Evolutionary conservation across 1,140 invertebrate genomes (phyloP).

Genomic region (Olivierus martensii): DNA sequence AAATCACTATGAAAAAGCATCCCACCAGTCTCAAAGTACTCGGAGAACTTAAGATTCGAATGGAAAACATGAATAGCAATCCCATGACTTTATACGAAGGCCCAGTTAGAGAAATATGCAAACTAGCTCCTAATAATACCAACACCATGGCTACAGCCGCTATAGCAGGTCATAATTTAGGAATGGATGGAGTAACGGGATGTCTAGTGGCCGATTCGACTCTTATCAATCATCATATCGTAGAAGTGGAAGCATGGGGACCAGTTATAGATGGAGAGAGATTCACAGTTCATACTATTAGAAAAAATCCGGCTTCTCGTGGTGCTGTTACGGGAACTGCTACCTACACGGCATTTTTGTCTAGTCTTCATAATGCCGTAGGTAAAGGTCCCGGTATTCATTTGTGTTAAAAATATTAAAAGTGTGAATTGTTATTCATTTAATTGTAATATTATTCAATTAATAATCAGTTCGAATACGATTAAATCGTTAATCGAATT

Average conservation of each 20-base stretch:
- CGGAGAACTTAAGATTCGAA: constrained; percentile 41
- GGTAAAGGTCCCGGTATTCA: constrained; percentile 32
- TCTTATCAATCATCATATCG: constrained; percentile 42
- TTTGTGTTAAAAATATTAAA: constrained; percentile 27
- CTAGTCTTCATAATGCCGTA: constrained; percentile 32
- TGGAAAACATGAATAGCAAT: constrained; percentile 43
- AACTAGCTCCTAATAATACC: constrained; percentile 46
- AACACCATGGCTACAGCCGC: constrained; percentile 46
- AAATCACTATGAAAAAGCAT: constrained; percentile 46
- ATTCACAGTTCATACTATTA: constrained; percentile 38
- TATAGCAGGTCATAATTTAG: constrained; percentile 42
- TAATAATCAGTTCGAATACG: no score
- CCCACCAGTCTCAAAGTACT: constrained; percentile 41
- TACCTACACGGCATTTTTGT: constrained; percentile 41
- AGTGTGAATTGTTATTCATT: no score
- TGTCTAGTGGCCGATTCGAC: constrained; percentile 39
- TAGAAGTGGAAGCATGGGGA: constrained; percentile 42
- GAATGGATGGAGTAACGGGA: constrained; percentile 42
- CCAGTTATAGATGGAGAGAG: constrained; percentile 27
- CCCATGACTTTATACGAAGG: constrained; percentile 36
- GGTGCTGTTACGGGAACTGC: constrained; percentile 42
- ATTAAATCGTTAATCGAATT: no score
- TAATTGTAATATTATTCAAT: no score
- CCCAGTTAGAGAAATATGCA: constrained; percentile 39
- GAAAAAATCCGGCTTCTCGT: constrained; percentile 40